A percentile compares a stretch with the other conserved stretches of the same genome.
Conservation (phyloP, 37 sponge, comb jelly and placozoan species). For the Theonella swinhoei region DNA sequence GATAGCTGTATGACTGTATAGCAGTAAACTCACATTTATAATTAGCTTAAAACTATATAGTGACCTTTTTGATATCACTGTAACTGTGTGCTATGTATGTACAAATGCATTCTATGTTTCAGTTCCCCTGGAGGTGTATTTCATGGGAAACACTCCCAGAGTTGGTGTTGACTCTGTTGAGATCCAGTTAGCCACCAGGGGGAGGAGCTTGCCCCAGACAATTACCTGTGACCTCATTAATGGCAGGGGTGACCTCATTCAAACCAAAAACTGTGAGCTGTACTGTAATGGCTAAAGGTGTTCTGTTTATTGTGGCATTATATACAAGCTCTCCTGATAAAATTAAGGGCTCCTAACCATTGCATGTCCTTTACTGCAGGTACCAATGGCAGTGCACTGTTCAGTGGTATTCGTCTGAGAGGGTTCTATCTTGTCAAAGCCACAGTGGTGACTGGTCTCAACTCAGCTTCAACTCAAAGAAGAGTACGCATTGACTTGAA, state of each 20-base stretch:
- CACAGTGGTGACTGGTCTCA: neutral
- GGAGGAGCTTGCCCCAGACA: neutral
- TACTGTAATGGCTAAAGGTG: too few species aligned
- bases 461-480: neutral
- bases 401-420: neutral
- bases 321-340: too few species aligned
- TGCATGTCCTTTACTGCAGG: too few species aligned
- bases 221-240: neutral
- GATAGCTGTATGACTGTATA: too few species aligned
- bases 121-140: neutral
- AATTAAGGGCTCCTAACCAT: too few species aligned
- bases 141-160: neutral
- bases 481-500: neutral
- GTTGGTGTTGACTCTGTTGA: neutral
- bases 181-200: neutral
- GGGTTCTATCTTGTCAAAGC: neutral
- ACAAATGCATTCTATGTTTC: too few species aligned
- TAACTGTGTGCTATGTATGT: too few species aligned
- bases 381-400: neutral
- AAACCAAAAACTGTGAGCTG: neutral
- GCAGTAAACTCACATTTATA: too few species aligned
- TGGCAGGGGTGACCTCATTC: neutral
- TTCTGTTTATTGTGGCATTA: too few species aligned
- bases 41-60: too few species aligned
- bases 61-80: too few species aligned